Conservation (phyloP, 2,888 invertebrate genomes). For the Coenonympha glycerion region DNA sequence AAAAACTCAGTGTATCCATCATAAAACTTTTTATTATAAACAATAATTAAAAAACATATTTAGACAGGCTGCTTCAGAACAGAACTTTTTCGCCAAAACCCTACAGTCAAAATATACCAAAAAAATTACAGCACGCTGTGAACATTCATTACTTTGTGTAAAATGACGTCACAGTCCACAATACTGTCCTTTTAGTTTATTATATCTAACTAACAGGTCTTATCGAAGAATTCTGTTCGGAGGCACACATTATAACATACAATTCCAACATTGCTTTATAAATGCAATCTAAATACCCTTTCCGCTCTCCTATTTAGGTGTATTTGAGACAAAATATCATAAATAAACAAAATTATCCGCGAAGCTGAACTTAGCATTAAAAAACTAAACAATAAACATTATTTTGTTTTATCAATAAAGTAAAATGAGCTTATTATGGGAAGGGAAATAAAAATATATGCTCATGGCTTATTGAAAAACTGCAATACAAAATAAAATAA, state of each 20-base stretch:
- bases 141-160: background rate
- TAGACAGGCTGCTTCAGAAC: conserved; percentile 41
- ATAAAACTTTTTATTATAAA: conserved; percentile 74
- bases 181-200: no score
- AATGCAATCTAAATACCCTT: conserved; percentile 58
- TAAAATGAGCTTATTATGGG: no score
- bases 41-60: conserved; percentile 67
- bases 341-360: conserved; percentile 17
- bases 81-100: conserved; percentile 20
- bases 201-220: background rate
- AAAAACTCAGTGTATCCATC: conserved; percentile 35
- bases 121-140: background rate
- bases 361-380: conserved; percentile 2
- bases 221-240: conserved; percentile 13
- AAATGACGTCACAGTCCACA: conserved; percentile 1
- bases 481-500: no score
- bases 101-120: background rate
- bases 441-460: no score
- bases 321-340: conserved; percentile 27
- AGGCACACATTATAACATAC: conserved; percentile 34
- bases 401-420: background rate
- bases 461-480: no score
- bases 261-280: conserved; percentile 66
- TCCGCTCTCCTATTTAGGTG: conserved; percentile 26
- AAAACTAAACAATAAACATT: conserved; percentile 6